Percentiles rank a stretch among this genome's conserved stretches.
Conservation (phyloP, 1,140 invertebrate species). For the Kradibia gibbosae region DNA sequence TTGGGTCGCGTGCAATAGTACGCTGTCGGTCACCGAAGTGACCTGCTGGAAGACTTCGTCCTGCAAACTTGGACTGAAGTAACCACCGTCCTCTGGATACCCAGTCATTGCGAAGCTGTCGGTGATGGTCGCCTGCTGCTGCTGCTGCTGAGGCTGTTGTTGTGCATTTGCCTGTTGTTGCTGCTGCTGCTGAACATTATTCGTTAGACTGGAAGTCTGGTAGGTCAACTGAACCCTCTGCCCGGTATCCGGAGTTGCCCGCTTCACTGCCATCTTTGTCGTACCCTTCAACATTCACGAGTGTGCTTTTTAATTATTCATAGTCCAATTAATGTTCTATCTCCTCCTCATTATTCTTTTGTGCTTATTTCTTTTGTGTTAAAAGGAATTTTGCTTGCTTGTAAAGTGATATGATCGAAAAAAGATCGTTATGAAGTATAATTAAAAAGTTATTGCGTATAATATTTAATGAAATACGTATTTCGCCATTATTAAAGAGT, state of each 20-base stretch:
- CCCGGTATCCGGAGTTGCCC: constrained; percentile 79
- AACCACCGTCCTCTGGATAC: constrained; percentile 79
- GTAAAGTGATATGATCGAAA: too few species aligned
- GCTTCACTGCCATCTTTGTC: constrained; percentile 81
- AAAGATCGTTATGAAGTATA: too few species aligned
- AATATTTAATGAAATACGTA: too few species aligned
- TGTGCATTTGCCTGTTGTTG: constrained; percentile 52
- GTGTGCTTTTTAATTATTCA: constrained; percentile 18
- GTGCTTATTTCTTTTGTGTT: too few species aligned
- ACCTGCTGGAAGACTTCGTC: constrained; percentile 86
- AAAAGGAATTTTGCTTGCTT: too few species aligned
- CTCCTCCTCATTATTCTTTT: too few species aligned
- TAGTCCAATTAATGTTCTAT: too few species aligned
- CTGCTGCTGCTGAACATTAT: constrained; percentile 62
- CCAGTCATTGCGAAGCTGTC: constrained; percentile 76
- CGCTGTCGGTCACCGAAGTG: constrained; percentile 76
- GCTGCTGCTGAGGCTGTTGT: constrained; percentile 66
- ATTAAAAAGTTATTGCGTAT: too few species aligned
- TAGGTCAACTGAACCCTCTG: constrained; percentile 72
- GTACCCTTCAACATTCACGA: constrained; percentile 68
- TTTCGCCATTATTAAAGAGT: too few species aligned
- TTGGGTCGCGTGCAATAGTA: constrained; percentile 80
- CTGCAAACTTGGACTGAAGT: constrained; percentile 81
- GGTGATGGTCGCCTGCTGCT: constrained; percentile 74
- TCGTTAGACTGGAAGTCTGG: constrained; percentile 59